Evolutionary conservation across 2,888 invertebrate genomes (phyloP).

Genomic region (Hypena proboscidalis): DNA sequence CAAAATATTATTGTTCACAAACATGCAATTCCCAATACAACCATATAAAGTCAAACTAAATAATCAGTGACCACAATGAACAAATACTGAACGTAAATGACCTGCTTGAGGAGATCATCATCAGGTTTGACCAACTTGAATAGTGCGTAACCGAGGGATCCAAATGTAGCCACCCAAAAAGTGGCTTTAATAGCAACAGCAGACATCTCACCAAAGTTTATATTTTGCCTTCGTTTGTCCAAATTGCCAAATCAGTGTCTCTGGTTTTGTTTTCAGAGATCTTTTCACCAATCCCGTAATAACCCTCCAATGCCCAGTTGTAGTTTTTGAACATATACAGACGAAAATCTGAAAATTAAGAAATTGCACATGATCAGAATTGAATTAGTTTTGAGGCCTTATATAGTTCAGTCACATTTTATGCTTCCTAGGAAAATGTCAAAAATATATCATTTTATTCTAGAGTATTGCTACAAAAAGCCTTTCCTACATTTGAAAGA

Average conservation of each 20-base stretch:
- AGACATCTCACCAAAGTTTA: conserved; percentile 76
- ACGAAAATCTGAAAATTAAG: conserved; percentile 87
- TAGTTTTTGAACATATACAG: conserved; percentile 88
- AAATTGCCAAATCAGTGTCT: conserved; percentile 83
- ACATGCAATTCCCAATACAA: conserved; percentile 48
- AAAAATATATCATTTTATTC: no score
- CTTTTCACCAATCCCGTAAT: conserved; percentile 89
- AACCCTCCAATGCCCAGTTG: conserved; percentile 87
- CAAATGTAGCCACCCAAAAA: conserved; percentile 86
- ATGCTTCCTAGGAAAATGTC: no score
- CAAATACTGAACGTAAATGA: conserved; percentile 62
- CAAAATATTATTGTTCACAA: conserved; percentile 29
- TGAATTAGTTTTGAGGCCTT: no score
- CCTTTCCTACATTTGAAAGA: no score
- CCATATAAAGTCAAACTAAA: conserved; percentile 27
- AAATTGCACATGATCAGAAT: background rate
- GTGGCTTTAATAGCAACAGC: conserved; percentile 76
- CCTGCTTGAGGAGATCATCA: conserved; percentile 83
- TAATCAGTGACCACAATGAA: conserved; percentile 52
- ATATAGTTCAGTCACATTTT: no score
- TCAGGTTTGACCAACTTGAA: conserved; percentile 83
- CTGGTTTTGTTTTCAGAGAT: conserved; percentile 82
- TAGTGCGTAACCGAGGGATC: conserved; percentile 86
- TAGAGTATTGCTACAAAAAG: no score
- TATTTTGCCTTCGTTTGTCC: conserved; percentile 83